Base-by-base conservation (phyloP, 1,140 invertebrate species). In the Aphelenchoides besseyi region DNA sequence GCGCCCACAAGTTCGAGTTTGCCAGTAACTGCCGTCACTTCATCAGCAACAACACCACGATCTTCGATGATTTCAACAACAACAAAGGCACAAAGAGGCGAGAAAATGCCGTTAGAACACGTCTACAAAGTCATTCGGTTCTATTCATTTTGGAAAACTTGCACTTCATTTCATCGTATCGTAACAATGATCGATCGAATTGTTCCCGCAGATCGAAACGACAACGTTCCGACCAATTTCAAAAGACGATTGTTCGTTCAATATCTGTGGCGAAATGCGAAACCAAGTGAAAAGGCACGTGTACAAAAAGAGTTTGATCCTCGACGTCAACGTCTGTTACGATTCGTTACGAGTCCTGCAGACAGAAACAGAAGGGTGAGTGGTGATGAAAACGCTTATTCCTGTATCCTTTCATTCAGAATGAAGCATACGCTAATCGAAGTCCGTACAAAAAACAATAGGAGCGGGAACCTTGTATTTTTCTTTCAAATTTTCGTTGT, bases 181-280 rank as follows among this genome's bases (percentile, higher is more conserved):
- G 81, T 85, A 16, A 83, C 82, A 9, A 83, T 84, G 82, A 85
- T 83, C 59, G 82, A 83, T 57, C 82, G 79, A 23, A 78, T 82
- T 5, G 48, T 28, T 1, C 26, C 41, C n/a, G 30, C 32, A 33
- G 33, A 76, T 12, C n/a, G 36, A 30, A 35, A 28, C 28, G 33
- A 74, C n/a, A 35, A 61, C 48, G 26, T 61, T 52, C 12, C 28
- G 18, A 32, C 55, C 16, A 68, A 70, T 8, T 83, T 83, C 59
- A 80, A 83, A 57, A 78, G 75, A 54, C 67, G 83, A 12, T 61
- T 83, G 3, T 83, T 83, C 62, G 82, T 83, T 30, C 81, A 71
- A 41, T 80, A 80, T 66, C 63, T 80, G 3, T 80, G 79, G 79
- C 63, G 79, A 37, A 81, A 81, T 61, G 79, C 79, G 28, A 83